Evolutionary conservation across 1,140 invertebrate genomes (phyloP).

Genomic region (Neuroterus valhalla): DNA sequence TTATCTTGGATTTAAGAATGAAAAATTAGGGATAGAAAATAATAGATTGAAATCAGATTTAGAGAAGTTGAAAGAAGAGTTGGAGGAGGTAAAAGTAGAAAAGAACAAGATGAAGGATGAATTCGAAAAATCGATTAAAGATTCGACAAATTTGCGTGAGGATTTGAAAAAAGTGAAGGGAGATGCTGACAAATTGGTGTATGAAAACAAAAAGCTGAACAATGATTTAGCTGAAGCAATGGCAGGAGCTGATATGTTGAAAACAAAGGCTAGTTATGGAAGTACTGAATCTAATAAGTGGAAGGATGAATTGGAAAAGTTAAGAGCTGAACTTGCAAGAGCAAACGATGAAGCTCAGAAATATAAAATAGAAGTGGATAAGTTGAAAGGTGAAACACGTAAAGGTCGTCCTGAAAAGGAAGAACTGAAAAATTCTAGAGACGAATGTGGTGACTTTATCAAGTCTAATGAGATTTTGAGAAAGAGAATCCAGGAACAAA

Average conservation of each 20-base stretch:
- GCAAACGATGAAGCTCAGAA: constrained; percentile 28
- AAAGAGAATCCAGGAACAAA: constrained; percentile 52
- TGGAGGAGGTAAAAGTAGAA: constrained; percentile 33
- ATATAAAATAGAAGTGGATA: not conserved
- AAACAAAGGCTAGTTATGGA: not conserved
- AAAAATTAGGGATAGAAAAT: not conserved
- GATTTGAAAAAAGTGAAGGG: constrained; percentile 32
- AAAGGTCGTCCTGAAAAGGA: constrained; percentile 29
- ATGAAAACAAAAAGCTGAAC: constrained; percentile 29
- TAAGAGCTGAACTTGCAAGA: constrained; percentile 32
- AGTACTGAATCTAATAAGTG: constrained; percentile 36
- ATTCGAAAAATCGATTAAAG: constrained; percentile 23
- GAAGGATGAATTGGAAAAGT: constrained; percentile 33
- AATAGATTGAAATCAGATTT: not conserved
- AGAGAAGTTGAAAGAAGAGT: not conserved
- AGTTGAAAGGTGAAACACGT: constrained; percentile 35
- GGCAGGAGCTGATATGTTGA: constrained; percentile 34
- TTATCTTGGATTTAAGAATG: constrained; percentile 31
- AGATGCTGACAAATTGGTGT: constrained; percentile 4
- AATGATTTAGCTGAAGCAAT: constrained; percentile 37
- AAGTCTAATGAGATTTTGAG: constrained; percentile 53
- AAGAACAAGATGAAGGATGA: constrained; percentile 36
- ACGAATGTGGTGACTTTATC: constrained; percentile 54
- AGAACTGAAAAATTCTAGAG: constrained; percentile 5
- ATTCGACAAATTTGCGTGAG: constrained; percentile 8